Conservation (phyloP, 1,140 invertebrate genomes). For the Drosophila auraria region DNA sequence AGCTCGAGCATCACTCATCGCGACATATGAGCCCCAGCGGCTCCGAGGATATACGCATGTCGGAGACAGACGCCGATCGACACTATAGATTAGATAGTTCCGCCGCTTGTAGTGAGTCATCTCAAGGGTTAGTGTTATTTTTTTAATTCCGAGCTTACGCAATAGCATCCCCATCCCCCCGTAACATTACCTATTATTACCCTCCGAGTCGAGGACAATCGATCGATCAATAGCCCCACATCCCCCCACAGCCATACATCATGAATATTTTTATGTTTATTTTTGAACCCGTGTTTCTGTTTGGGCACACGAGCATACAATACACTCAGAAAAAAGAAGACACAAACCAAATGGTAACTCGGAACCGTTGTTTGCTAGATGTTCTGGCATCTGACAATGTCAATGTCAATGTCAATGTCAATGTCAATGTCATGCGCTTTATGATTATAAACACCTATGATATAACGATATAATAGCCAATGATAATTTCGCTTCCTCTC, state of each 20-base stretch:
- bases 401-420: conserved; percentile 1
- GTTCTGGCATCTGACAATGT: conserved; percentile 8
- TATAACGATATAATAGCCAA: conserved; percentile 18
- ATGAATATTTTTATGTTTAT: conserved; percentile 9
- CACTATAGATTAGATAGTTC: conserved; percentile 94
- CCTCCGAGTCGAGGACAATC: conserved; percentile 3
- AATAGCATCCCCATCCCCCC: conserved; percentile 2
- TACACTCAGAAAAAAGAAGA: neutral
- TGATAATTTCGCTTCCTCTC: conserved; percentile 22
- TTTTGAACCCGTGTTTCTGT: neutral
- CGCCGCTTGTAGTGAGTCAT: conserved; percentile 90
- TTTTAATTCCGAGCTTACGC: conserved; percentile 32
- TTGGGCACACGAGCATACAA: neutral
- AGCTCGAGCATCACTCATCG: conserved; percentile 94
- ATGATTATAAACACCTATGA: neutral
- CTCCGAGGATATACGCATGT: conserved; percentile 96
- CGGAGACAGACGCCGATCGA: conserved; percentile 95
- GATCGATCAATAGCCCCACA: neutral
- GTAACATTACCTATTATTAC: too few relatives aligned
- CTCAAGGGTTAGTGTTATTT: conserved; percentile 88
- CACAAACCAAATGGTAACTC: neutral
- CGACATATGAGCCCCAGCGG: conserved; percentile 95
- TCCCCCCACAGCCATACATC: conserved; percentile 6
- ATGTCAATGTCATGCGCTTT: conserved; percentile 10
- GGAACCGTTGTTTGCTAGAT: conserved; percentile 8